phyloP scores from a whole-genome alignment of 2,113 vertebrate species.

The Eptesicus fuscus region DNA sequence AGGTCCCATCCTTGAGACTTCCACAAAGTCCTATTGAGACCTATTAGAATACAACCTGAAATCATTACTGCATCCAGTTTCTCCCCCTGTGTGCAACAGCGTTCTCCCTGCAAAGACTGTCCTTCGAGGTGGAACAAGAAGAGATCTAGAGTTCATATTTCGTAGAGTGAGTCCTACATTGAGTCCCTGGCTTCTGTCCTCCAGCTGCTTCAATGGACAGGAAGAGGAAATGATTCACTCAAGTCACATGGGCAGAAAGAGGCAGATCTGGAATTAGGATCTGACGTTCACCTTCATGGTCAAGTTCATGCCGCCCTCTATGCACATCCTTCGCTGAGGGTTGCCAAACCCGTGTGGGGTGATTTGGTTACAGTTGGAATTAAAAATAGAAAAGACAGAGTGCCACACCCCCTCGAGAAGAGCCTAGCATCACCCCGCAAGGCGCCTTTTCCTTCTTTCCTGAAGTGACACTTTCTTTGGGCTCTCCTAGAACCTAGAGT shows the following conservation, averaged over 20 bases:
- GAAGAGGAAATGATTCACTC: background rate
- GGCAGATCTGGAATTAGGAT: background rate
- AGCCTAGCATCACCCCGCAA: background rate
- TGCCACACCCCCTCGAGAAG: background rate
- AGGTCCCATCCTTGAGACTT: background rate
- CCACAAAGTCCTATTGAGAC: background rate
- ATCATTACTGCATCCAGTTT: background rate
- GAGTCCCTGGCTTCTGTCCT: background rate
- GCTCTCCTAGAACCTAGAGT: background rate
- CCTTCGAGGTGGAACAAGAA: background rate
- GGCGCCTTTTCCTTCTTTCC: background rate
- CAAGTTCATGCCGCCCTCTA: background rate
- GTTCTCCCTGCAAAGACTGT: background rate
- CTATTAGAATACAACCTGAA: background rate
- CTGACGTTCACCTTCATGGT: rapidly evolving
- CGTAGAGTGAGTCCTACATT: background rate
- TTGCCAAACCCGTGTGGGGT: rapidly evolving
- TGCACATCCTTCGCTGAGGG: background rate
- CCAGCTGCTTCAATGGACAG: background rate
- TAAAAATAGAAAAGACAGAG: background rate
- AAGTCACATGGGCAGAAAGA: background rate
- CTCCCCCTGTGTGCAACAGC: background rate
- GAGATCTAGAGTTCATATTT: background rate
- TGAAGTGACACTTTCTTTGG: background rate
- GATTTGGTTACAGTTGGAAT: background rate